Evolutionary conservation across 2,113 vertebrate genomes (phyloP).

Genomic region (Dipodomys ordii): DNA sequence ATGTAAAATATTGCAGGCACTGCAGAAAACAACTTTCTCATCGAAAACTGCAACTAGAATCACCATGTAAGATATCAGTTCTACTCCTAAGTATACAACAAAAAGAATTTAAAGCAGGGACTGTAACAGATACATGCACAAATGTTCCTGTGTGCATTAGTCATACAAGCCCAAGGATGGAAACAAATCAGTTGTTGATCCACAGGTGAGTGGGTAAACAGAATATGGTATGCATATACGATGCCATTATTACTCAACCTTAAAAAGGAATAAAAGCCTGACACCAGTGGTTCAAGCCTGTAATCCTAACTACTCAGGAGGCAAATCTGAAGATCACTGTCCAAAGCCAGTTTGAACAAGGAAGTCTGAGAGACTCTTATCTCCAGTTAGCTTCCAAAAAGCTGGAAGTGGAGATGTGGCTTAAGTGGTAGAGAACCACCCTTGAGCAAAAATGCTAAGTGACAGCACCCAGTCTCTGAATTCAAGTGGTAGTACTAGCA

Average conservation of each 20-base stretch:
- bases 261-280: not conserved
- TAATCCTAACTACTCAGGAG: too few relatives aligned
- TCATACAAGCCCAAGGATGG: not conserved
- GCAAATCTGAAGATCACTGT: too few relatives aligned
- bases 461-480: too few relatives aligned
- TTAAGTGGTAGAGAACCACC: too few relatives aligned
- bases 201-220: not conserved
- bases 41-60: not conserved
- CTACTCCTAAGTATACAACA: not conserved
- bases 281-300: too few relatives aligned
- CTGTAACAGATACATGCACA: not conserved
- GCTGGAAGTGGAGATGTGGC: too few relatives aligned
- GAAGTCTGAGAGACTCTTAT: too few relatives aligned
- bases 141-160: not conserved
- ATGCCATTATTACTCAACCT: not conserved
- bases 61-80: not conserved
- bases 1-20: not conserved
- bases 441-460: too few relatives aligned
- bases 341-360: too few relatives aligned
- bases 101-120: not conserved
- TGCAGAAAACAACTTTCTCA: not conserved
- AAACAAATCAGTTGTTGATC: not conserved
- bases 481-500: too few relatives aligned
- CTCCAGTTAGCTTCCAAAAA: too few relatives aligned
- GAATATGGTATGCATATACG: not conserved